Evolutionary conservation across 2,888 invertebrate species (phyloP), one percentile per base, ranked within the genome.

Genomic region (Eupithecia abbreviata): DNA sequence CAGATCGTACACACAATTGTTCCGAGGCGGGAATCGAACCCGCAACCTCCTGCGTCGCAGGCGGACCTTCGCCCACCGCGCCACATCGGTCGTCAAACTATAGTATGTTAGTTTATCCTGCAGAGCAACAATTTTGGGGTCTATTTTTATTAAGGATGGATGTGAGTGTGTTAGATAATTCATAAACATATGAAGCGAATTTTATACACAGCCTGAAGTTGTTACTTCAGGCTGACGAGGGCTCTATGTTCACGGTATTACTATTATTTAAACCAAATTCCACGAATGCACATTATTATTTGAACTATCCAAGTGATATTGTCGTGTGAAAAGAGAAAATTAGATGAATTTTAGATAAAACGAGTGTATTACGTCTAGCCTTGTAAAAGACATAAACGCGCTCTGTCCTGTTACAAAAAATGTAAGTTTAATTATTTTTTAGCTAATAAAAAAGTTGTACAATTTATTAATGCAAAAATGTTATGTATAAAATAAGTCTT

Each of bases 401-500:
- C 30, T 62, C 10, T 12, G 18, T 4, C 62, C 12, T 62, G 18
- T 10, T 7, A 58, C 4, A 62, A 62, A 15, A 62, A 62, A 18
- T 0, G 1, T 12, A 4, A 62, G 62, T 1, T 62, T 30, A 4
- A 62, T 4, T 12, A 62, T 62, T 62, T 18, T 18, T 30, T 62
- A 12, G 4, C 30, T 3, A 62, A 62, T 30, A 62, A 12, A 2
- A 30, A 30, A 30, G 30, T 62, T 62, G 18, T 30, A 62, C 55
- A 62, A 62, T 30, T 62, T 62, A 62, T 62, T 62, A 30, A 62
- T 62, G 4, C 30, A 62, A 62, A 58, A 62, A 10, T 10, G 5
- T 42, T 42, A 66, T 15, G 42, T 42, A 15, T 66, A 42, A 15
- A 68, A 45, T 68, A 75, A 71, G n/a, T 71, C 49, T 70, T 71